Percentiles rank a stretch among this genome's conserved stretches.
Evolutionary conservation across 2,888 invertebrate species (phyloP).

Genomic region (Allophyes oxyacanthae): DNA sequence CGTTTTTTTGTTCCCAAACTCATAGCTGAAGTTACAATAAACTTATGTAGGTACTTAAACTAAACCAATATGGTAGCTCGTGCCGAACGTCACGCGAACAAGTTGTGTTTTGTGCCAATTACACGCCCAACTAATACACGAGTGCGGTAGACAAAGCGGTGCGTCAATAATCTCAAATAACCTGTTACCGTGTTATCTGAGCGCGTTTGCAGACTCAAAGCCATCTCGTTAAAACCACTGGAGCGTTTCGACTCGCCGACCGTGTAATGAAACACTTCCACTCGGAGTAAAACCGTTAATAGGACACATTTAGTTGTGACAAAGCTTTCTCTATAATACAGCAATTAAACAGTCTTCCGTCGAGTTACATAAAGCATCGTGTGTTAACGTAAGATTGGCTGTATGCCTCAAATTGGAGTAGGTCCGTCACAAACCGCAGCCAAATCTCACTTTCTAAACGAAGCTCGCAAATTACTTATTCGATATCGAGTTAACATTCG

Average conservation of each 20-base stretch:
- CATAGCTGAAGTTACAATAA: neutral
- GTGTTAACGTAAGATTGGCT: conserved; percentile 44
- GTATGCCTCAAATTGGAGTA: conserved; percentile 40
- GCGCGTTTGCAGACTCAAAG: conserved; percentile 71
- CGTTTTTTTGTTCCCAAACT: conserved; percentile 7
- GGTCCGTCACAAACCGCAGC: conserved; percentile 61
- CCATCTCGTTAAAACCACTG: conserved; percentile 80
- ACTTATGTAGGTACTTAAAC: conserved; percentile 13
- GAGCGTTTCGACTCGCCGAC: conserved; percentile 78
- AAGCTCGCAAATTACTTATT: conserved; percentile 59
- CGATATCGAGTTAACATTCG: conserved; percentile 50
- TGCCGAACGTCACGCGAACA: conserved; percentile 14
- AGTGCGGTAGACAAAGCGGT: conserved; percentile 36
- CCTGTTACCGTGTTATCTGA: conserved; percentile 65
- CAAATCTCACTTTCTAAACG: conserved; percentile 66
- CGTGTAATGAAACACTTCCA: conserved; percentile 88
- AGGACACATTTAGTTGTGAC: conserved; percentile 77
- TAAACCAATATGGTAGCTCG: conserved; percentile 6
- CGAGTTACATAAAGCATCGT: conserved; percentile 52
- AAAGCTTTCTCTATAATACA: conserved; percentile 78
- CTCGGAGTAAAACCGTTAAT: conserved; percentile 84
- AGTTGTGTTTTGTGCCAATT: conserved; percentile 25
- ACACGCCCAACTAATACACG: conserved; percentile 21
- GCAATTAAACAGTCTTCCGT: conserved; percentile 66
- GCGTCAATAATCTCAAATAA: conserved; percentile 66